phyloP scores from a whole-genome alignment of 2,797 vertebrate genomes.

The Chromobotia macracanthus region DNA sequence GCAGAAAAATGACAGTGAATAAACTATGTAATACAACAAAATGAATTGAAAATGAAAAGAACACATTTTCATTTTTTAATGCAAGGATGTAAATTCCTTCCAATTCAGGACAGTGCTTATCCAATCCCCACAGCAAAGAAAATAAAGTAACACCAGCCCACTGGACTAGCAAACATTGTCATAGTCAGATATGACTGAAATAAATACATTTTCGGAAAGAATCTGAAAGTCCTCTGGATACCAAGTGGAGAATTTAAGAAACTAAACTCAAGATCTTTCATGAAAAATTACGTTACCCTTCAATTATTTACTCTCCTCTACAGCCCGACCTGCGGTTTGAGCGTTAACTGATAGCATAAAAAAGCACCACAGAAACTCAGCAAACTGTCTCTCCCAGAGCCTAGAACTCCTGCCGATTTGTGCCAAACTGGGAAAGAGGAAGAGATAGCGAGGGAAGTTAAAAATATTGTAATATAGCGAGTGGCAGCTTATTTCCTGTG shows the following conservation, averaged over 20 bases:
- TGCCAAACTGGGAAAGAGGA: slow-evolving; percentile 21
- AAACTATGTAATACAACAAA: slow-evolving; percentile 44
- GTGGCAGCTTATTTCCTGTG: slow-evolving; percentile 61
- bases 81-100: slow-evolving; percentile 39
- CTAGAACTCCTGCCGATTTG: slow-evolving; percentile 1
- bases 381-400: slow-evolving; percentile 16
- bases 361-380: slow-evolving; percentile 49
- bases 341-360: slow-evolving; percentile 8
- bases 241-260: slow-evolving; percentile 16
- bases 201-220: slow-evolving; percentile 52
- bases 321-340: slow-evolving; percentile 34
- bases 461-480: slow-evolving; percentile 37
- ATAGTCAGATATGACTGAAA: slow-evolving; percentile 51
- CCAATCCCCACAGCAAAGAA: slow-evolving; percentile 11
- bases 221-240: slow-evolving; percentile 17
- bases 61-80: slow-evolving; percentile 27
- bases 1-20: slow-evolving; percentile 41
- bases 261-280: not conserved
- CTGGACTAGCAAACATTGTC: slow-evolving; percentile 36
- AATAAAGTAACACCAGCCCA: slow-evolving; percentile 38
- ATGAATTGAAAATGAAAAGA: slow-evolving; percentile 37
- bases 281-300: slow-evolving; percentile 29
- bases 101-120: slow-evolving; percentile 22
- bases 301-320: slow-evolving; percentile 6
- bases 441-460: slow-evolving; percentile 28